These are phyloP conservation scores for Drosophila meridiana DNA, from an alignment of 2,888 invertebrate genomes.

Conservation along the genomic window DNA sequence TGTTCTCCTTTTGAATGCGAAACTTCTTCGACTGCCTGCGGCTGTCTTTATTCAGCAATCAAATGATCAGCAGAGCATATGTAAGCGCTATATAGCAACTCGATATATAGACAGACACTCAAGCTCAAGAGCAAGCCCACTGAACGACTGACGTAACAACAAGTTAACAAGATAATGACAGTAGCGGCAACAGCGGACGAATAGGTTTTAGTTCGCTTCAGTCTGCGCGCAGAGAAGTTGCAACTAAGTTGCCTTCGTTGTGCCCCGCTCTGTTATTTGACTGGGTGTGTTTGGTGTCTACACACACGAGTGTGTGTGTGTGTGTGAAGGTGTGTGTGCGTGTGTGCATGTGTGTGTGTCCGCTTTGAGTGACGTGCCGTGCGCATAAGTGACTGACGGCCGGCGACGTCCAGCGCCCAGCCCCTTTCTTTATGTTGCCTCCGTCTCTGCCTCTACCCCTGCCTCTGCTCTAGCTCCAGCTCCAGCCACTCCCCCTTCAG, in stretches of 20 bases:
- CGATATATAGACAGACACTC: slow-evolving; percentile 10
- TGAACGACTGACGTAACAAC: slow-evolving; percentile 77
- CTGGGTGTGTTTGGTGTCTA: slow-evolving; percentile 39
- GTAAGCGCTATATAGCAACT: slow-evolving; percentile 24
- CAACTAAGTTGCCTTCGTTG: slow-evolving; percentile 41
- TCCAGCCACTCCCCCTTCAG: slow-evolving; percentile 3
- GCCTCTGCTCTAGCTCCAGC: slow-evolving; percentile 4
- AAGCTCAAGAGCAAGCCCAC: slow-evolving; percentile 72
- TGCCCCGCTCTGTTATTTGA: slow-evolving; percentile 78
- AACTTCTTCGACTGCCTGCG: slow-evolving; percentile 26
- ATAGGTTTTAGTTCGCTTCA: slow-evolving; percentile 49
- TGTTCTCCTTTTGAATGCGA: slow-evolving; percentile 13
- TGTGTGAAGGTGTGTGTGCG: slow-evolving; percentile 7
- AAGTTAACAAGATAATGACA: slow-evolving; percentile 82
- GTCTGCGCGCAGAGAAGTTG: slow-evolving; percentile 25
- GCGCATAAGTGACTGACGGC: slow-evolving; percentile 81
- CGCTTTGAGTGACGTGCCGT: slow-evolving; percentile 78
- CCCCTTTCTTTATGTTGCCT: slow-evolving; percentile 63
- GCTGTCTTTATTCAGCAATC: slow-evolving; percentile 39
- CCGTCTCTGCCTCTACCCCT: neutral
- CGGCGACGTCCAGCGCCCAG: slow-evolving; percentile 78
- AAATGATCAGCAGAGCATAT: slow-evolving; percentile 56
- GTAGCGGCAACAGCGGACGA: slow-evolving; percentile 68
- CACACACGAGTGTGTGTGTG: slow-evolving; percentile 3
- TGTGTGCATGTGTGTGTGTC: slow-evolving; percentile 42